phyloP scores from a whole-genome alignment of 2,888 invertebrate species.

The Schizotus pectinicornis region DNA sequence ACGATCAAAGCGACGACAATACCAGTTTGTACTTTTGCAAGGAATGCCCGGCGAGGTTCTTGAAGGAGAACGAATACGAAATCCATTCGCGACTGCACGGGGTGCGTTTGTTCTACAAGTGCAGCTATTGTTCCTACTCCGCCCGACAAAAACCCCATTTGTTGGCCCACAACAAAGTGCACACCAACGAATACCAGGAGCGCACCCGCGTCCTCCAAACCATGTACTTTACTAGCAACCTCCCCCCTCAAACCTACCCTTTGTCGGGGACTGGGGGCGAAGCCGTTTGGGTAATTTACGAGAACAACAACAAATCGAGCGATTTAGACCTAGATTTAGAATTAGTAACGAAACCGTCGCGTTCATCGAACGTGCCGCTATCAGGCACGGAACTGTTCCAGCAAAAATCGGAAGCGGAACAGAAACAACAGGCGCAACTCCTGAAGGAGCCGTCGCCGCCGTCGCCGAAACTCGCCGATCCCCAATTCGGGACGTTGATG shows the following conservation, averaged over 20 bases:
- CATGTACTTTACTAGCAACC: slow-evolving; percentile 68
- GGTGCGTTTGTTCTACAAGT: slow-evolving; percentile 68
- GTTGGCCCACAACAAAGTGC: slow-evolving; percentile 71
- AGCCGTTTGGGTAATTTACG: slow-evolving; percentile 60
- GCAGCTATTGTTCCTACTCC: slow-evolving; percentile 79
- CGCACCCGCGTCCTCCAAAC: slow-evolving; percentile 73
- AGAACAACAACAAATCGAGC: slow-evolving; percentile 38
- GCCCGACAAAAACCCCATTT: slow-evolving; percentile 74
- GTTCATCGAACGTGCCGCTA: slow-evolving; percentile 60
- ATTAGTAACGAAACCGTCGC: slow-evolving; percentile 32
- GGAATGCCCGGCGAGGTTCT: slow-evolving; percentile 84
- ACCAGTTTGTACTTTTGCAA: slow-evolving; percentile 72
- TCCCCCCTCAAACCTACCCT: slow-evolving; percentile 64
- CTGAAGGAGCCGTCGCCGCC: slow-evolving; percentile 57
- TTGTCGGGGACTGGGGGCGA: slow-evolving; percentile 53
- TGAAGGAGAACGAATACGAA: slow-evolving; percentile 74
- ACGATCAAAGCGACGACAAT: slow-evolving; percentile 30
- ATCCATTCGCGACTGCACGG: slow-evolving; percentile 77
- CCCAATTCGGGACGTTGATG: slow-evolving; percentile 72
- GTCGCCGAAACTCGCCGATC: slow-evolving; percentile 62
- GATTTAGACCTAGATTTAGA: slow-evolving; percentile 37
- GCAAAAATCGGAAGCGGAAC: slow-evolving; percentile 65
- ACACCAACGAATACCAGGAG: slow-evolving; percentile 79
- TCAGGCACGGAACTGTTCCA: slow-evolving; percentile 72
- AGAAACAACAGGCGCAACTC: slow-evolving; percentile 59